Percentiles rank a stretch among this genome's conserved stretches.
Evolutionary conservation across 92 coral and sea anemone species (phyloP).

Genomic region (Diadumene lineata): DNA sequence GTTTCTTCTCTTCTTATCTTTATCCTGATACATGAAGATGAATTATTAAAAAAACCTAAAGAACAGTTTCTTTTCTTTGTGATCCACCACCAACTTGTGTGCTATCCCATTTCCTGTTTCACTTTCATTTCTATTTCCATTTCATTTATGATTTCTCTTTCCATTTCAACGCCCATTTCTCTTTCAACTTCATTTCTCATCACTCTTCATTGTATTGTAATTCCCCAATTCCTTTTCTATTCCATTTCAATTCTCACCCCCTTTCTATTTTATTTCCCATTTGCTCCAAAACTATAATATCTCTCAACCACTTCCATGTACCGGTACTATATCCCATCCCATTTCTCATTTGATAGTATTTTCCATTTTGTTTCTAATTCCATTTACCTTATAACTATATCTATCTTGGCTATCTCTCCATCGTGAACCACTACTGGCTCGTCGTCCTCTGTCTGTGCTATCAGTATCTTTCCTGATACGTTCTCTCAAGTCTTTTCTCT

Average conservation of each 20-base stretch:
- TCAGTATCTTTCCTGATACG: conserved; percentile 73
- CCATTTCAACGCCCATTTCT: background rate
- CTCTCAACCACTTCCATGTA: too few relatives aligned
- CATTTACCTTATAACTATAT: conserved; percentile 58
- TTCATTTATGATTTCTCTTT: background rate
- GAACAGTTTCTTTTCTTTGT: background rate
- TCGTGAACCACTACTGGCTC: conserved; percentile 66
- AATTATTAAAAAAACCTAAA: too few relatives aligned
- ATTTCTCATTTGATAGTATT: background rate
- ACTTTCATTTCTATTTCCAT: background rate
- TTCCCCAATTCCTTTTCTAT: conserved; percentile 29
- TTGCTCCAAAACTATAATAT: too few relatives aligned
- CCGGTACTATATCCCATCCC: background rate
- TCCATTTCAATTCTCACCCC: conserved; percentile 15
- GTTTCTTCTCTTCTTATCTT: conserved; percentile 67
- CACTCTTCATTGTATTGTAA: too few relatives aligned
- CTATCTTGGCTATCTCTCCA: conserved; percentile 73
- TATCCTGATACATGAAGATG: conserved; percentile 37
- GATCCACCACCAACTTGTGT: too few relatives aligned
- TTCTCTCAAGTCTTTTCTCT: conserved; percentile 70
- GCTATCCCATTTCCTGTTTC: background rate
- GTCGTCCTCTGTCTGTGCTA: conserved; percentile 58
- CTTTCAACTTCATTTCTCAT: background rate
- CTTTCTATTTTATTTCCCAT: conserved; percentile 7
- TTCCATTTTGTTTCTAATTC: conserved; percentile 26